These are phyloP conservation scores for Hybognathus amarus DNA, from an alignment of 2,797 vertebrate species.

Conservation along the genomic window DNA sequence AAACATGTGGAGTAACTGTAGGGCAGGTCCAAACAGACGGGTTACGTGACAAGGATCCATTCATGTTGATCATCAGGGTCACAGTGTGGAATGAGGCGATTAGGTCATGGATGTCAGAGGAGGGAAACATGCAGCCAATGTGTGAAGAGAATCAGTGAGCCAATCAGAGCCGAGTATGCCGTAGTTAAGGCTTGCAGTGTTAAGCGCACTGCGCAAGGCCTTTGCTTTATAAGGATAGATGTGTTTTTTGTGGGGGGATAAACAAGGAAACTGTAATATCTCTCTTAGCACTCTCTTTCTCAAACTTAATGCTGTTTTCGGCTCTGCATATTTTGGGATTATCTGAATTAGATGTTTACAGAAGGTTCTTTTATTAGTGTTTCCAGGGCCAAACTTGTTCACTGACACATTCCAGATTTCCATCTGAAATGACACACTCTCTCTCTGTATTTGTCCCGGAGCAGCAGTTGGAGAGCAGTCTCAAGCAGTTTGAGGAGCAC, in stretches of 20 bases:
- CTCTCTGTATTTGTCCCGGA: slow-evolving; percentile 40
- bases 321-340: neutral
- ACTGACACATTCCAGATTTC: neutral
- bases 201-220: neutral
- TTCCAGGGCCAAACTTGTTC: neutral
- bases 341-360: slow-evolving; percentile 12
- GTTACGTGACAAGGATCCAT: slow-evolving; percentile 23
- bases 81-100: neutral
- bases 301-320: slow-evolving; percentile 16
- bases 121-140: neutral
- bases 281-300: neutral
- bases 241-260: neutral
- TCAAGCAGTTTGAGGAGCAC: slow-evolving; percentile 82
- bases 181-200: neutral
- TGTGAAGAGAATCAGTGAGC: neutral
- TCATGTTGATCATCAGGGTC: slow-evolving; percentile 4
- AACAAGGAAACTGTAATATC: neutral
- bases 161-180: neutral
- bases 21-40: slow-evolving; percentile 20
- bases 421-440: neutral
- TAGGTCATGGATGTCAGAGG: neutral
- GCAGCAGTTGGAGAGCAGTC: slow-evolving; percentile 84
- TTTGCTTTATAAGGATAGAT: neutral
- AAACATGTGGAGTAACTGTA: neutral
- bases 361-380: neutral